Conservation (phyloP, 2,888 invertebrate genomes). For the Euplagia quadripunctaria region DNA sequence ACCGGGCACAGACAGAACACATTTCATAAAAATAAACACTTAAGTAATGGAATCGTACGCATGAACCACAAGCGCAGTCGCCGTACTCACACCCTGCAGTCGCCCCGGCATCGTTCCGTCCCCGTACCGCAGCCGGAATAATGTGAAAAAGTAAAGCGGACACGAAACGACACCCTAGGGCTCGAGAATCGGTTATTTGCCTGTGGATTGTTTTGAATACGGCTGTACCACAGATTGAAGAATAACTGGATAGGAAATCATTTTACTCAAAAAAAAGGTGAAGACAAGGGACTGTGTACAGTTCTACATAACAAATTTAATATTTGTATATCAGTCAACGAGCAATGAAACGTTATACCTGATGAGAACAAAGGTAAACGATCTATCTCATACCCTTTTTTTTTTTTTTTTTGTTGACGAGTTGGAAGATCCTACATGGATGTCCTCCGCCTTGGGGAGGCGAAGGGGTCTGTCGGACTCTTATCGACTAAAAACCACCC, state of each 20-base stretch:
- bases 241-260: conserved; percentile 48
- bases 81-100: conserved; percentile 39
- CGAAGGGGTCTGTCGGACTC: no score
- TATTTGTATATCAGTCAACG: no score
- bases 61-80: conserved; percentile 43
- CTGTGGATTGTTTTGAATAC: conserved; percentile 84
- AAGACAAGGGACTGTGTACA: not conserved
- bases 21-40: conserved; percentile 83
- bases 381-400: no score
- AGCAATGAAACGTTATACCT: no score
- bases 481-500: no score
- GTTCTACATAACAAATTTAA: no score
- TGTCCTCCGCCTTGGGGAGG: no score
- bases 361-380: no score
- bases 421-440: no score
- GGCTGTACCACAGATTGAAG: conserved; percentile 57
- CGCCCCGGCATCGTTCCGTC: conserved; percentile 41
- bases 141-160: conserved; percentile 82
- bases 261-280: not conserved
- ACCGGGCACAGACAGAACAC: conserved; percentile 64
- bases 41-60: conserved; percentile 78
- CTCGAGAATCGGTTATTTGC: conserved; percentile 81
- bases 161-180: conserved; percentile 80
- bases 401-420: no score
- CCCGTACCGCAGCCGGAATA: conserved; percentile 56